Conservation (phyloP, 2,888 invertebrate species). For the Eilema caniola region DNA sequence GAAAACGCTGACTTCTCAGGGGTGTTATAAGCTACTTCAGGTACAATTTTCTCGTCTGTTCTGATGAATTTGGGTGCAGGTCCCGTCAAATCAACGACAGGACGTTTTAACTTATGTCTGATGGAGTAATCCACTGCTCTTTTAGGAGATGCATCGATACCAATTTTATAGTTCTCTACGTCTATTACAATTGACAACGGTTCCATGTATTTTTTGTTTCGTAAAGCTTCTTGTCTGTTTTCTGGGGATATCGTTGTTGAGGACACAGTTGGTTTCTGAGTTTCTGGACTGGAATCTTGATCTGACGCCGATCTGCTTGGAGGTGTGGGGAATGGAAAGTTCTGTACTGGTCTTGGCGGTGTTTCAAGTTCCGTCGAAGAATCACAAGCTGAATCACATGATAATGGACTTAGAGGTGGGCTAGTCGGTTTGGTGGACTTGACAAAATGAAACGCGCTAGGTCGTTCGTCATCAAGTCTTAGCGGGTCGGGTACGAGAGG, state of each 20-base stretch:
- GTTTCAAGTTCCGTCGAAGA: slow-evolving; percentile 85
- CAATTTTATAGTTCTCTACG: slow-evolving; percentile 83
- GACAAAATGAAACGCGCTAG: slow-evolving; percentile 80
- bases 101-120: slow-evolving; percentile 75
- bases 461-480: slow-evolving; percentile 77
- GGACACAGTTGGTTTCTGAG: slow-evolving; percentile 83
- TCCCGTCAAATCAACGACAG: slow-evolving; percentile 66
- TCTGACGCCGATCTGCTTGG: slow-evolving; percentile 87
- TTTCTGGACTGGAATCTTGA: slow-evolving; percentile 83
- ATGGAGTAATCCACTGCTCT: slow-evolving; percentile 82
- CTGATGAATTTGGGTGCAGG: slow-evolving; percentile 70
- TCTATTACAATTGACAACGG: slow-evolving; percentile 82
- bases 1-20: slow-evolving; percentile 70
- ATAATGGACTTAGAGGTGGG: slow-evolving; percentile 91
- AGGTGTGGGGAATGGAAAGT: slow-evolving; percentile 85
- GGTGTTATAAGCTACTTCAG: slow-evolving; percentile 48
- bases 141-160: slow-evolving; percentile 82
- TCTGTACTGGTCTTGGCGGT: slow-evolving; percentile 81
- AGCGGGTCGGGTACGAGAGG: slow-evolving; percentile 86
- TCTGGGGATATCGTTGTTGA: slow-evolving; percentile 86
- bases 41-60: slow-evolving; percentile 61
- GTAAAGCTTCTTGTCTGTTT: slow-evolving; percentile 70
- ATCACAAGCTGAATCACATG: slow-evolving; percentile 90
- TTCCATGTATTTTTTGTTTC: slow-evolving; percentile 77
- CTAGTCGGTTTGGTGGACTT: slow-evolving; percentile 83